A percentile compares a stretch with the other conserved stretches of the same genome.
These are phyloP conservation scores for Oligia fasciuncula DNA, from an alignment of 2,888 invertebrate species.

Conservation along the genomic window DNA sequence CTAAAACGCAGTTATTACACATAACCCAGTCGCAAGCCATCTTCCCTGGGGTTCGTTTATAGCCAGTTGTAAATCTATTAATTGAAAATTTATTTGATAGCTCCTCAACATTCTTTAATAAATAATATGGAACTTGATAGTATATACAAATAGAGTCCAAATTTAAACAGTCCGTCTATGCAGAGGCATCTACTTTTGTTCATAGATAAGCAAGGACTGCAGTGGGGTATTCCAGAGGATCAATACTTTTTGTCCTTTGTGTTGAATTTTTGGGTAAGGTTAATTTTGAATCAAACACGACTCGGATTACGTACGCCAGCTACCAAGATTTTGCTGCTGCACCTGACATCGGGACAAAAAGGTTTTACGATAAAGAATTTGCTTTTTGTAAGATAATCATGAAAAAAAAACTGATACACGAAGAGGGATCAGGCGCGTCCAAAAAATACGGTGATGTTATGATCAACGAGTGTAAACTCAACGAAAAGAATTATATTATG, in stretches of 20 bases:
- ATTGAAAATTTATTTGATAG: slow-evolving; percentile 71
- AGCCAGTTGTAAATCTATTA: slow-evolving; percentile 75
- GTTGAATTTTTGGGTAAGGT: slow-evolving; percentile 61
- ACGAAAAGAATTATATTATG: slow-evolving; percentile 9
- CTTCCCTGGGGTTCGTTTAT: slow-evolving; percentile 74
- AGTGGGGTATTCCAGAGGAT: slow-evolving; percentile 76
- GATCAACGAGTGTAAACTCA: slow-evolving; percentile 26
- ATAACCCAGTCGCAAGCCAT: slow-evolving; percentile 67
- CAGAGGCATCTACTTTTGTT: slow-evolving; percentile 46
- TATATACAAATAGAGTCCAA: slow-evolving; percentile 54
- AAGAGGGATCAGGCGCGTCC: slow-evolving; percentile 13
- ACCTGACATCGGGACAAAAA: slow-evolving; percentile 72
- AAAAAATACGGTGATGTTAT: slow-evolving; percentile 37
- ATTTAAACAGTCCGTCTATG: slow-evolving; percentile 43
- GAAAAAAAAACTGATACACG: slow-evolving; percentile 10
- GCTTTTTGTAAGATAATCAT: slow-evolving; percentile 38
- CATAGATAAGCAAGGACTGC: slow-evolving; percentile 65
- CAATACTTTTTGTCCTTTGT: slow-evolving; percentile 75
- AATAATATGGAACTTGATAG: slow-evolving; percentile 50
- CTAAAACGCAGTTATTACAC: slow-evolving; percentile 57
- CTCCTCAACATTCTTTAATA: slow-evolving; percentile 45
- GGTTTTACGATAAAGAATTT: slow-evolving; percentile 53
- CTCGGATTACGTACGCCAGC: slow-evolving; percentile 70
- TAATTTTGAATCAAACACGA: slow-evolving; percentile 54
- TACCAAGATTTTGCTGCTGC: slow-evolving; percentile 51